Percentiles rank a stretch among this genome's conserved stretches.
Conservation (phyloP, 2,888 invertebrate genomes). For the Epinotia demarniana region DNA sequence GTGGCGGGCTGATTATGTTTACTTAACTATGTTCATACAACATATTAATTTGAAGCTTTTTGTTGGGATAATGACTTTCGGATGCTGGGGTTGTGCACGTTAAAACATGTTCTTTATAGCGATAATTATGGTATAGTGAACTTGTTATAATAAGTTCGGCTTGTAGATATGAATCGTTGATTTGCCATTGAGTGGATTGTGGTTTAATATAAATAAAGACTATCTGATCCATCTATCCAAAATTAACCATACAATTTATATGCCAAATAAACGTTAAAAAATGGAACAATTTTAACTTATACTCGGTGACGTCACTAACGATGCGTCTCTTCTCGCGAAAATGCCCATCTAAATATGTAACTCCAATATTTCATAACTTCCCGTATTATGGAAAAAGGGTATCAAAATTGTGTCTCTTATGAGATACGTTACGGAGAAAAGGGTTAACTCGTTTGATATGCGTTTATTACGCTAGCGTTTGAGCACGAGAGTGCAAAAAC, state of each 20-base stretch:
- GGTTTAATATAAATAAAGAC: too few relatives aligned
- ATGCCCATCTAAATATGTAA: too few relatives aligned
- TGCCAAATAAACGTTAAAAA: too few relatives aligned
- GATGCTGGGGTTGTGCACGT: conserved; percentile 57
- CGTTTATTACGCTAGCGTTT: neutral
- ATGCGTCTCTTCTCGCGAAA: too few relatives aligned
- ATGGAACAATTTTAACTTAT: too few relatives aligned
- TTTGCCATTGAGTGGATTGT: neutral
- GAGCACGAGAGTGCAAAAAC: neutral
- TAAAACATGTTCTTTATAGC: conserved; percentile 18
- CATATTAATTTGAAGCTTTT: conserved; percentile 82
- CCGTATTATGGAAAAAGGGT: too few relatives aligned
- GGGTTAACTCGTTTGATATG: too few relatives aligned
- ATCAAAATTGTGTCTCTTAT: neutral
- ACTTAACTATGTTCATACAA: conserved; percentile 83
- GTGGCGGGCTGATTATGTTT: conserved; percentile 81
- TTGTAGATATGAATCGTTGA: neutral
- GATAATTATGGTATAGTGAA: conserved; percentile 10
- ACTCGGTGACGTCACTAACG: too few relatives aligned
- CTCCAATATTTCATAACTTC: too few relatives aligned
- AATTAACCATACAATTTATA: too few relatives aligned
- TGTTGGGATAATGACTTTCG: conserved; percentile 77
- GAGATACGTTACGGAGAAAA: neutral
- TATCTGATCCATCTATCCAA: too few relatives aligned
- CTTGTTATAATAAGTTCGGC: neutral